phyloP scores from a whole-genome alignment of 2,888 invertebrate species.

The Trachelus tabidus region DNA sequence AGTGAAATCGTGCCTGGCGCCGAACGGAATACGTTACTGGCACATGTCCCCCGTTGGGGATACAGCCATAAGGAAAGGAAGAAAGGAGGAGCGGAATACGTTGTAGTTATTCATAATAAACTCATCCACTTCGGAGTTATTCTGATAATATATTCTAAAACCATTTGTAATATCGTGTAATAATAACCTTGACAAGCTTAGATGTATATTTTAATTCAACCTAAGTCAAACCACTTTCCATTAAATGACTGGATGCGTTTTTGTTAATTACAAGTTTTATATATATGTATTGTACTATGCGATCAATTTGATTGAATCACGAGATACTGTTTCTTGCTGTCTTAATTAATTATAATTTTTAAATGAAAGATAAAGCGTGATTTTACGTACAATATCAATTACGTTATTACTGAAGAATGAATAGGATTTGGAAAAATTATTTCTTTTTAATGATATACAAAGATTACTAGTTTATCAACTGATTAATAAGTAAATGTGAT shows the following conservation, averaged over 20 bases:
- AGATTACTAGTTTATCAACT: neutral
- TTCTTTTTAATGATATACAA: neutral
- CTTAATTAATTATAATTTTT: neutral
- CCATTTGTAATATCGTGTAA: neutral
- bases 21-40: neutral
- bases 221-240: neutral
- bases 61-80: too few relatives aligned
- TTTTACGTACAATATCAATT: neutral
- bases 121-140: neutral
- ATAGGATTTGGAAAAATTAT: neutral
- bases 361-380: neutral
- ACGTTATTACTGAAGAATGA: neutral
- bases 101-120: neutral
- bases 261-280: neutral
- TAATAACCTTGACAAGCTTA: neutral
- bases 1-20: neutral
- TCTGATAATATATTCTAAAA: neutral
- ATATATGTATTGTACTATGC: neutral
- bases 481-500: neutral
- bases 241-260: neutral
- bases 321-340: neutral
- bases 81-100: neutral
- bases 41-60: too few relatives aligned
- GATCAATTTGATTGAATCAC: neutral
- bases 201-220: neutral